These are phyloP conservation scores for Ciconia stormi DNA, from an alignment of 2,113 vertebrate genomes.

Conservation along the genomic window DNA sequence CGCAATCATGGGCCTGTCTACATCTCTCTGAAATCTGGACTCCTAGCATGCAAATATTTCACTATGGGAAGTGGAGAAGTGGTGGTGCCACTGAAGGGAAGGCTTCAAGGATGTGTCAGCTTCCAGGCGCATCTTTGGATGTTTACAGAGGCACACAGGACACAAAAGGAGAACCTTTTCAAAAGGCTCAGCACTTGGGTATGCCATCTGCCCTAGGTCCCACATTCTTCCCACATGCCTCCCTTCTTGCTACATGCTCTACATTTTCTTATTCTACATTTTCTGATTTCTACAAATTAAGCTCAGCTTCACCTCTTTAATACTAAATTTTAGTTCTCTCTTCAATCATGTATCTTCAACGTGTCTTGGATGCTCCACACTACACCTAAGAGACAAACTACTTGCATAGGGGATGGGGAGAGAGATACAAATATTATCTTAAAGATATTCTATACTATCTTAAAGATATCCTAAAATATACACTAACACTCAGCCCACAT, in stretches of 20 bases:
- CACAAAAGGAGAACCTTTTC: not conserved
- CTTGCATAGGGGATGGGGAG: not conserved
- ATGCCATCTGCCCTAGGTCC: not conserved
- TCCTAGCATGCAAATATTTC: not conserved
- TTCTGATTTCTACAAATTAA: not conserved
- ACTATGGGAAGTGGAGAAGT: not conserved
- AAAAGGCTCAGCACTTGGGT: not conserved
- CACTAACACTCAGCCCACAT: not conserved
- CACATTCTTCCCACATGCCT: not conserved
- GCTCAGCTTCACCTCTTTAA: not conserved
- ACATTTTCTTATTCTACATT: not conserved
- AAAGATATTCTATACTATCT: not conserved
- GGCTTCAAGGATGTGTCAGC: not conserved
- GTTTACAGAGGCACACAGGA: not conserved
- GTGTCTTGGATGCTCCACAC: not conserved
- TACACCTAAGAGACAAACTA: not conserved
- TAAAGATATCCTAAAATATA: not conserved
- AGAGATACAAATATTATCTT: not conserved
- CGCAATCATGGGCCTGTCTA: fast-evolving
- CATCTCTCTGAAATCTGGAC: not conserved
- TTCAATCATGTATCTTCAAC: not conserved
- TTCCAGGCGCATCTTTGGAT: not conserved
- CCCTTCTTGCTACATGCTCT: not conserved
- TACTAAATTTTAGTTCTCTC: not conserved
- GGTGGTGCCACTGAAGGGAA: not conserved